Conservation (phyloP, 2,888 invertebrate species). For the Acanthoscelides obtectus region DNA sequence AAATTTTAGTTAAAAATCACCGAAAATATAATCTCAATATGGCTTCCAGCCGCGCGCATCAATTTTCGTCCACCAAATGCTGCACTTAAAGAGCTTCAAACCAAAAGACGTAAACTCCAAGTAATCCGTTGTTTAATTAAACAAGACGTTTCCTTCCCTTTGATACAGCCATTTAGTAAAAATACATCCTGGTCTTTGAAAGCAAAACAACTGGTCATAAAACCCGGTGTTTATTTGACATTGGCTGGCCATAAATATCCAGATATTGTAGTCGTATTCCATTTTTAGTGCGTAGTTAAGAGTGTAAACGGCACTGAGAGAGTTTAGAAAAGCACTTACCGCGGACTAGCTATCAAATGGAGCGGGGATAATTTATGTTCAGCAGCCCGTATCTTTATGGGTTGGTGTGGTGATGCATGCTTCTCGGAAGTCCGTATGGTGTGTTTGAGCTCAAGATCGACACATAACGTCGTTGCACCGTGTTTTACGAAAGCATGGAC, state of each 20-base stretch:
- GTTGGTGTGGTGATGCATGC: conserved; percentile 38
- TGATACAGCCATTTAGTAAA: conserved; percentile 1
- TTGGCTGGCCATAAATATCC: conserved; percentile 17
- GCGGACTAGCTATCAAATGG: conserved; percentile 37
- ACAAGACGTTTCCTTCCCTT: neutral
- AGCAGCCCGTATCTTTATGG: conserved; percentile 44
- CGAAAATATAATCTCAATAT: too few species aligned
- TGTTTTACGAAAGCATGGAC: too few species aligned
- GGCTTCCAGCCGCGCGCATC: too few species aligned
- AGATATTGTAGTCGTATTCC: conserved; percentile 27
- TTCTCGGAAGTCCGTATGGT: conserved; percentile 45
- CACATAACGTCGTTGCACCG: too few species aligned
- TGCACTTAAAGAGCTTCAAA: neutral
- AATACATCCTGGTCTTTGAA: neutral
- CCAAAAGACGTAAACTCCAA: neutral
- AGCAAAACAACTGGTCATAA: conserved; percentile 21
- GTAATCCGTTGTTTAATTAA: neutral
- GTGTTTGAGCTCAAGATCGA: conserved; percentile 24
- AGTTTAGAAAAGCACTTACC: conserved; percentile 43
- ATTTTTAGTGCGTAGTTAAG: conserved; percentile 28
- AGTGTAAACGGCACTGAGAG: conserved; percentile 36
- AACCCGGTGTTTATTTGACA: conserved; percentile 22
- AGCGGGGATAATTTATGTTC: conserved; percentile 42
- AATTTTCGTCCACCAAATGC: too few species aligned
- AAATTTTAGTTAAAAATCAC: too few species aligned